phyloP scores from a whole-genome alignment of 1,140 invertebrate genomes.

The Zaprionus camerounensis region DNA sequence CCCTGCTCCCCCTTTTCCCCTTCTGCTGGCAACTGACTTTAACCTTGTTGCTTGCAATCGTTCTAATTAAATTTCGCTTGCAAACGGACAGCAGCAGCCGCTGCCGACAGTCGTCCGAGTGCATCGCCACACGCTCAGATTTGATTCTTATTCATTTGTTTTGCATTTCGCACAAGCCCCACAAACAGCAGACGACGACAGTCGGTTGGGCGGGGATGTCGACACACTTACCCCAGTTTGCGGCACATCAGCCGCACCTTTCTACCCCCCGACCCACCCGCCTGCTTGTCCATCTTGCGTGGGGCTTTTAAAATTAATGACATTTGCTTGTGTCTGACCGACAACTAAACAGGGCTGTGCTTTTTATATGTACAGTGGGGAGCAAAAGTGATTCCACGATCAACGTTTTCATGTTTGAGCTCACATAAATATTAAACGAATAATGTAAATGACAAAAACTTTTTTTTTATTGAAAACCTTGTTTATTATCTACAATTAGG shows the following conservation, averaged over 20 bases:
- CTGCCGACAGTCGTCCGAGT: slow-evolving; percentile 8
- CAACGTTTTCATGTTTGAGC: no score
- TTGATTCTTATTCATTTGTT: slow-evolving; percentile 40
- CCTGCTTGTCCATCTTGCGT: slow-evolving; percentile 6
- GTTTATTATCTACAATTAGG: no score
- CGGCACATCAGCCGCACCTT: neutral
- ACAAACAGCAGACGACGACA: neutral
- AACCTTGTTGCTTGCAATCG: slow-evolving; percentile 66
- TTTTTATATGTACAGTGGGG: no score
- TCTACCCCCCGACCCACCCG: neutral
- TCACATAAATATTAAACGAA: no score
- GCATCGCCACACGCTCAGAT: slow-evolving; percentile 47
- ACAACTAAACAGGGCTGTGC: slow-evolving; percentile 26
- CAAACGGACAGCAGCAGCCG: slow-evolving; percentile 36
- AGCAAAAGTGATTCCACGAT: no score
- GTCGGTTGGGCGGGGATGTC: neutral
- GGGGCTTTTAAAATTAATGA: slow-evolving; percentile 67
- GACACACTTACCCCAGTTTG: slow-evolving; percentile 19
- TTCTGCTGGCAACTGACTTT: slow-evolving; percentile 58
- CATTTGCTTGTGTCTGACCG: slow-evolving; percentile 60
- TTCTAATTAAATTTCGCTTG: slow-evolving; percentile 74
- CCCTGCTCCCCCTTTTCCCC: neutral
- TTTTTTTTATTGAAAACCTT: no score
- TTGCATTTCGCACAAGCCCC: slow-evolving; percentile 13
- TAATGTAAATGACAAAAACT: no score